Evolutionary conservation across 2,888 invertebrate genomes (phyloP).

Genomic region (Thelaira solivaga): DNA sequence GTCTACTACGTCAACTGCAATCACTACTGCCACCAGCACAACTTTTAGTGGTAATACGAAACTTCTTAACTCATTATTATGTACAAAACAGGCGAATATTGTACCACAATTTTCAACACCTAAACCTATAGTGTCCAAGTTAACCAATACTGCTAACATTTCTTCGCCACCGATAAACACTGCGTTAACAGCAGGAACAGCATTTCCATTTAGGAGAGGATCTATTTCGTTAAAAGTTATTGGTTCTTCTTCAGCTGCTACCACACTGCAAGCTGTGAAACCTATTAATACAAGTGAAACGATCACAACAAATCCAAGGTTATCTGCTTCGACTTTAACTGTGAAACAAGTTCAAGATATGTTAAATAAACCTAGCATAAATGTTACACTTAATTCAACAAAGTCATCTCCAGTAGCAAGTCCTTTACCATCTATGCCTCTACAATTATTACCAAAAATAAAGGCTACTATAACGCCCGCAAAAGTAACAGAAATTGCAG

Average conservation of each 20-base stretch:
- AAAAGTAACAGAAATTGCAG: neutral
- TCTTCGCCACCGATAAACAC: neutral
- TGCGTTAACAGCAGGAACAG: neutral
- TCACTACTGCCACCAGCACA: neutral
- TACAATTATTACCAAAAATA: conserved; percentile 14
- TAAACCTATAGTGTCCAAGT: neutral
- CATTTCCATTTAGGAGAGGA: conserved; percentile 2
- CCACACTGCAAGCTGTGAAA: neutral
- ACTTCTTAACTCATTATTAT: conserved; percentile 10
- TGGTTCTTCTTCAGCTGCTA: neutral
- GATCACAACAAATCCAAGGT: neutral
- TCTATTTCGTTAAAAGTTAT: conserved; percentile 7
- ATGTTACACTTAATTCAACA: neutral
- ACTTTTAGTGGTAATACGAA: neutral
- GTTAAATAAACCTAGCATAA: conserved; percentile 11
- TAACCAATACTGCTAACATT: neutral
- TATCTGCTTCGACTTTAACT: neutral
- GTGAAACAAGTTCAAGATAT: conserved; percentile 39
- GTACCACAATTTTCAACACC: conserved; percentile 19
- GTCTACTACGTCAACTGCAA: neutral
- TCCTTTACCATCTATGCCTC: neutral
- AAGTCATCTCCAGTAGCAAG: neutral
- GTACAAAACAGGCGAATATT: conserved; percentile 11
- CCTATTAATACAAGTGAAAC: conserved; percentile 3
- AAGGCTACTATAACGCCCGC: conserved; percentile 35